Conservation (phyloP, 2,113 vertebrate species). For the Apteryx mantelli region DNA sequence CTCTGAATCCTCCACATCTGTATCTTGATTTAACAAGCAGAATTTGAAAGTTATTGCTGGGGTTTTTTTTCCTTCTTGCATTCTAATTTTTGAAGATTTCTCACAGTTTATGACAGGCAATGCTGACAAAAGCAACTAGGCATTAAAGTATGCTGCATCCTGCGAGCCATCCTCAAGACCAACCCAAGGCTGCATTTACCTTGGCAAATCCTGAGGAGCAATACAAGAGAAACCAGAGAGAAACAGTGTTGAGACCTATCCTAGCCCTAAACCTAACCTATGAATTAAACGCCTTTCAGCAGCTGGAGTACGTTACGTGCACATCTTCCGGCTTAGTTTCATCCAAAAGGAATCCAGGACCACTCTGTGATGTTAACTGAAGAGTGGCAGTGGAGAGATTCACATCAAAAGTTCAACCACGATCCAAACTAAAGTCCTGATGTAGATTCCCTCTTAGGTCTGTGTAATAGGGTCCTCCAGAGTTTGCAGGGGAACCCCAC, state of each 20-base stretch:
- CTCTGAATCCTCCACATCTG: not conserved
- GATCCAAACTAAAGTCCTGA: not conserved
- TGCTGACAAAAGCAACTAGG: too few relatives aligned
- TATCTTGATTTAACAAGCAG: not conserved
- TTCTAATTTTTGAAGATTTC: not conserved
- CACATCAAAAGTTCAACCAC: not conserved
- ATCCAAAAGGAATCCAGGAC: not conserved
- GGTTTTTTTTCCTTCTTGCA: not conserved
- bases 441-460: not conserved
- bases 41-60: not conserved
- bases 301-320: not conserved
- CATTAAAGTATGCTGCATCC: not conserved
- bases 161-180: not conserved
- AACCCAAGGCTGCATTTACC: not conserved
- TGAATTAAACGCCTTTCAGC: not conserved
- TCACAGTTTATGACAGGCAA: not conserved
- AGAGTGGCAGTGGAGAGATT: not conserved
- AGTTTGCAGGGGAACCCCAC: not conserved
- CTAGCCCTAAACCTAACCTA: not conserved
- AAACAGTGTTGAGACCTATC: not conserved
- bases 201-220: not conserved
- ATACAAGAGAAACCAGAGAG: not conserved
- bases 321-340: not conserved
- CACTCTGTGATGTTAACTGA: not conserved
- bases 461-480: not conserved